Conservation (phyloP, 2,113 vertebrate genomes). For the Parus major region DNA sequence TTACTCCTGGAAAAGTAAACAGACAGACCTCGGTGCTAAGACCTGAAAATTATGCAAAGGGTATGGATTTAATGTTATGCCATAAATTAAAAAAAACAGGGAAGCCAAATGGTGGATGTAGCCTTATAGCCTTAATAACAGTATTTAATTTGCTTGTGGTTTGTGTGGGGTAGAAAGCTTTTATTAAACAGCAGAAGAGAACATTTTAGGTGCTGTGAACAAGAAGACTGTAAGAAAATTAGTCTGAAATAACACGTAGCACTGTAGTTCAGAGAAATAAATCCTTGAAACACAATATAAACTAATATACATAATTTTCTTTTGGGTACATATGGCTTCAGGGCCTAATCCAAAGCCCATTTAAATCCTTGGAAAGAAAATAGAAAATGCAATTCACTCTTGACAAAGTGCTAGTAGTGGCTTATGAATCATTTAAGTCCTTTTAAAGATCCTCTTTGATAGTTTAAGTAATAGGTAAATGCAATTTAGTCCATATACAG, state of each 20-base stretch:
- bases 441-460: constrained; percentile 47
- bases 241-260: constrained; percentile 1
- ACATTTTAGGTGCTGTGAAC: constrained; percentile 8
- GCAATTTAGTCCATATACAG: constrained; percentile 13
- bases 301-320: constrained; percentile 60
- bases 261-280: constrained; percentile 22
- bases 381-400: constrained; percentile 24
- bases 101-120: not conserved
- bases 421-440: constrained; percentile 36
- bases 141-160: not conserved
- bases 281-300: constrained; percentile 40
- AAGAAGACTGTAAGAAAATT: constrained; percentile 42
- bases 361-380: constrained; percentile 51
- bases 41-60: not conserved
- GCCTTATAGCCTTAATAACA: not conserved
- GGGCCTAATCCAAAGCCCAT: constrained; percentile 45
- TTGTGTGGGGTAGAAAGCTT: not conserved
- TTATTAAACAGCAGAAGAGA: constrained; percentile 23
- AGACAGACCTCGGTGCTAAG: not conserved
- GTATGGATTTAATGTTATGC: not conserved
- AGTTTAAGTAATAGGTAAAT: constrained; percentile 57
- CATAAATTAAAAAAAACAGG: not conserved
- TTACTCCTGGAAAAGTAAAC: not conserved
- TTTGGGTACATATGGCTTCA: constrained; percentile 5
- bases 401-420: constrained; percentile 14